phyloP scores from a whole-genome alignment of 1,140 invertebrate genomes.

The Cryptotermes secundus region DNA sequence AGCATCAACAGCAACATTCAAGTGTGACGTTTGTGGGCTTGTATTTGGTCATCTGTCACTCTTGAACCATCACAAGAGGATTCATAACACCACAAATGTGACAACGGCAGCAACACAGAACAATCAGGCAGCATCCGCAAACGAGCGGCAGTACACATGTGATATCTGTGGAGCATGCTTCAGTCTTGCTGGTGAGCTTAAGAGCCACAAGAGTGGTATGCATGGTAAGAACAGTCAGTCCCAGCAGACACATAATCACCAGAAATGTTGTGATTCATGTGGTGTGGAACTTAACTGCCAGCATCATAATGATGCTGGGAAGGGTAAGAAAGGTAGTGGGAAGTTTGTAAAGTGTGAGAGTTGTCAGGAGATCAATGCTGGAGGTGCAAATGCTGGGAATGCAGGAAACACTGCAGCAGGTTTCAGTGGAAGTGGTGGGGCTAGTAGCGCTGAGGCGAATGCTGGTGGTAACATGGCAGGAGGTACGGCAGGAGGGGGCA shows the following conservation, averaged over 20 bases:
- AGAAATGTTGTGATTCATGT: slow-evolving; percentile 51
- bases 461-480: neutral
- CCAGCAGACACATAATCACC: slow-evolving; percentile 29
- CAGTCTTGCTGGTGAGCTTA: slow-evolving; percentile 55
- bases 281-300: slow-evolving; percentile 46
- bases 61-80: slow-evolving; percentile 78
- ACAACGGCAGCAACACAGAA: slow-evolving; percentile 48
- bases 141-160: slow-evolving; percentile 56
- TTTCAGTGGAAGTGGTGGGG: neutral
- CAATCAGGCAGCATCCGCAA: neutral
- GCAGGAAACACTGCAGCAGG: neutral
- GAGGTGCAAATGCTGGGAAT: slow-evolving; percentile 19
- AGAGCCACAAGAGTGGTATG: slow-evolving; percentile 43
- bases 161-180: slow-evolving; percentile 60
- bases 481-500: slow-evolving; percentile 6
- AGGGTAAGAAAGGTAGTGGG: slow-evolving; percentile 44
- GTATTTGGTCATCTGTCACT: slow-evolving; percentile 77
- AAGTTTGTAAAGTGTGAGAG: slow-evolving; percentile 44
- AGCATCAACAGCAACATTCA: slow-evolving; percentile 77
- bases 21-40: slow-evolving; percentile 81
- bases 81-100: slow-evolving; percentile 59
- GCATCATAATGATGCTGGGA: slow-evolving; percentile 42
- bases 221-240: slow-evolving; percentile 35
- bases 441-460: neutral
- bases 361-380: slow-evolving; percentile 36